Evolutionary conservation across 2,888 invertebrate genomes (phyloP), one percentile per base, ranked within the genome.

Genomic region (Hoplodrina ambigua): DNA sequence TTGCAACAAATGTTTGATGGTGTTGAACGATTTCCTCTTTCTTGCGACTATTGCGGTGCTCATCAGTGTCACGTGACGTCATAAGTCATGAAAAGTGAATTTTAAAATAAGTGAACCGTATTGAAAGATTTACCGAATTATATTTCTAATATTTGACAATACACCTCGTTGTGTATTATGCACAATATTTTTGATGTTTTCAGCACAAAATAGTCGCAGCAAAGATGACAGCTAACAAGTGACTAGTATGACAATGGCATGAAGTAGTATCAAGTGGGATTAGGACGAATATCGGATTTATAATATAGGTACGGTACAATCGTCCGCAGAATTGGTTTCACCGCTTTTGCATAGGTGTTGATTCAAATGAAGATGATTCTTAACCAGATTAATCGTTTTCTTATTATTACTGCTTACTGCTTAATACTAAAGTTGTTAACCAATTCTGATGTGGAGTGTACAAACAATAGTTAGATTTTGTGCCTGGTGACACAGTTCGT

Each of bases 1-100:
- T 92, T 91, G 92, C 90, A 92, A 93, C 91, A 89, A 92, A 92
- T 91, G 88, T 89, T 86, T 89, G 87, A 91, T 92, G 90, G 88
- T 88, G 85, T 87, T 87, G 88, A 90, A 90, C 89, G 86, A 91
- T 88, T 85, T 85, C 78, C 74, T 86, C 87, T 86, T 84, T 84
- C 83, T 78, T 74, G 83, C 87, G 86, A 88, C 89, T 90, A 88
- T 88, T 91, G 88, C 33, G 30, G 54, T 55, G 33, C 11, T 41
- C 8, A 49, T 58, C 46, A 17, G 15, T 58, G n/a, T 15, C 33
- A 11, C 41, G 30, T 46, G 54, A 52, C 53, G 62, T 80, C 30
- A 11, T 49, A n/a, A 13, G 46, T 57, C 20, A 60, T 68, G 50
- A 37, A 10, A 37, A 46, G 55, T 58, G 10, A 68, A 62, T 55